Conservation (phyloP, 2,888 invertebrate species). For the Lucinisca nassula region DNA sequence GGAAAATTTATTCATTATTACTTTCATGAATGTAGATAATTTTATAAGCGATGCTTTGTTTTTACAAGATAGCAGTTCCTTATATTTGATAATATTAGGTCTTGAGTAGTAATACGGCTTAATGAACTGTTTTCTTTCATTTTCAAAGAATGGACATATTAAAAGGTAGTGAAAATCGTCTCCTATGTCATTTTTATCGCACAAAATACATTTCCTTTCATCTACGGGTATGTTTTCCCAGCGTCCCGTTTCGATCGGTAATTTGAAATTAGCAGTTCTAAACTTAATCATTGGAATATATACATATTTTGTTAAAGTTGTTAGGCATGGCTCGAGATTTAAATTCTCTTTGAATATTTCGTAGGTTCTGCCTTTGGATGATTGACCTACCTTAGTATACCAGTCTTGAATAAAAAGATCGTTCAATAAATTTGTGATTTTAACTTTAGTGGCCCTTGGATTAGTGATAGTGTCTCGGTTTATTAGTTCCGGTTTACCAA, state of each 20-base stretch:
- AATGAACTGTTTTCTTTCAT: not conserved
- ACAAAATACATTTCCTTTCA: not conserved
- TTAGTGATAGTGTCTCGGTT: not conserved
- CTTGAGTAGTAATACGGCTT: not conserved
- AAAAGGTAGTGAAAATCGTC: not conserved
- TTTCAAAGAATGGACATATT: not conserved
- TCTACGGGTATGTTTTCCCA: not conserved
- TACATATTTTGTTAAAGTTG: not conserved
- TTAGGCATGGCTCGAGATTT: not conserved
- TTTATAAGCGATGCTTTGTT: not conserved
- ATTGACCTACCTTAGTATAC: not conserved
- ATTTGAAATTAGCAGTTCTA: not conserved
- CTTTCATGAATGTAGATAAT: not conserved
- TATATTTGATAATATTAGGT: not conserved
- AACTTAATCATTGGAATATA: not conserved
- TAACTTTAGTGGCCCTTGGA: not conserved
- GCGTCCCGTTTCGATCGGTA: not conserved
- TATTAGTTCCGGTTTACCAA: not conserved
- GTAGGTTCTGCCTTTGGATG: not conserved
- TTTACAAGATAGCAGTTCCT: not conserved
- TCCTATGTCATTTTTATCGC: not conserved
- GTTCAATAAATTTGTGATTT: not conserved
- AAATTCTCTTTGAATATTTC: not conserved
- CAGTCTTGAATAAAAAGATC: not conserved
- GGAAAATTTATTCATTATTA: not conserved